Evolutionary conservation across 2,113 vertebrate genomes (phyloP), one percentile per base, ranked within the genome.

Genomic region (Bucco capensis): DNA sequence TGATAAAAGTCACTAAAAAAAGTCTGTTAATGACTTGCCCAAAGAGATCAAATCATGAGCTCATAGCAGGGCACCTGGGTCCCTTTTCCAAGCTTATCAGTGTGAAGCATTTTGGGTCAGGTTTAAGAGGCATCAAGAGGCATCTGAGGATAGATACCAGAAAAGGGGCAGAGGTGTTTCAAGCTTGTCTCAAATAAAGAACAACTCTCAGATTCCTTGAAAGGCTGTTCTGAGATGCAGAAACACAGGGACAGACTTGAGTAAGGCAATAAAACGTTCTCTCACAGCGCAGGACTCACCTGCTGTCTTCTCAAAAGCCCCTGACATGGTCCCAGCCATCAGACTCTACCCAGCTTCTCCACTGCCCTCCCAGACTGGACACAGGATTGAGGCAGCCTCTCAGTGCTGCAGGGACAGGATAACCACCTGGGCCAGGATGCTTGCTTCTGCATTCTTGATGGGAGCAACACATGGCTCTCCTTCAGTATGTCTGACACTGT

Each of bases 51-150:
- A 88, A 78, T 82, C 9, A 22, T 25, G 66, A 78, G 25, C 47
- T 84, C 61, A 62, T 61, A 78, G 81, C 40, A 71, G 40, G n/a
- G 35, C 69, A 88, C 37, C 30, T 62, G 56, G 9, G 38, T 60
- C 30, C 38, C 10, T 67, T 81, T 78, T 66, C 74, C 57, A 66
- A 11, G n/a, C 27, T 54, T 27, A 58, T 38, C 28, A 30, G 4
- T 19, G 28, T 77, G 73, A 81, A 86, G 46, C 37, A 56, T 81
- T 89, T 92, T 75, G 42, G 38, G 21, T 62, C 89, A 89, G 61
- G 14, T 67, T 74, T 78, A 51, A 67, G 49, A 75, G 40, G 23
- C 33, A 80, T 46, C 38, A 66, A 37, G 74, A 69, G 30, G 49
- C 71, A 76, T 40, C 42, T 49, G 46, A 75, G 53, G 37, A 78